Evolutionary conservation across 2,797 vertebrate genomes (phyloP), one percentile per base, ranked within the genome.

Genomic region (Echiichthys vipera): DNA sequence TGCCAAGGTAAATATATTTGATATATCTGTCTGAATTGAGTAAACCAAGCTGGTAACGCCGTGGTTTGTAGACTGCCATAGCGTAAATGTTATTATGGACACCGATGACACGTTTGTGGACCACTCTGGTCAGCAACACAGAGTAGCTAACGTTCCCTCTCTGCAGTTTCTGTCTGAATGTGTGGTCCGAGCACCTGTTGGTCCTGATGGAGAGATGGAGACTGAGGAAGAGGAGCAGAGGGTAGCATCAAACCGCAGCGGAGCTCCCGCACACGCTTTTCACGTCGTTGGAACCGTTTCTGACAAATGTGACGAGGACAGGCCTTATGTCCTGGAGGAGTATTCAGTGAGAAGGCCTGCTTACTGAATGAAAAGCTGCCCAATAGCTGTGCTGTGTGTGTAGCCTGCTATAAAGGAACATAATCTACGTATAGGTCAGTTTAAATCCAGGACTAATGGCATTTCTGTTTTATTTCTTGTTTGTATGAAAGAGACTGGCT

Each of bases 221-320:
- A 69, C 56, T 1, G 90, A 91, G 14, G 93, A 94, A 0, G 95
- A 93, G 1, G 95, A 95, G 47, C 71, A 75, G 2, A 9, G 1
- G 1, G 13, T 9, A 10, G 14, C 2, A n/a, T 5, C 24, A 12
- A 15, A 7, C 20, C 32, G 9, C 8, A 29, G 56, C 40, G 74
- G 5, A 36, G 34, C 34, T n/a, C n/a, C n/a, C n/a, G n/a, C 81
- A 5, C 84, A 80, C 22, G 74, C 80, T 0, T 96, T 96, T 47
- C 91, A 95, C 68, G 67, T 99, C 1, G 96, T 97, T 59, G 98
- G 97, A 53, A 97, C 96, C 0, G 84, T 96, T 37, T 91, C 91
- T 55, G 71, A 62, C 4, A 63, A 69, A 13, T 56, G 70, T 0
- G 67, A 77, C 0, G 83, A 49, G 43, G 20, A 62, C 20, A 81